Evolutionary conservation across 2,888 invertebrate genomes (phyloP).

Genomic region (Eustalomyia histrio): DNA sequence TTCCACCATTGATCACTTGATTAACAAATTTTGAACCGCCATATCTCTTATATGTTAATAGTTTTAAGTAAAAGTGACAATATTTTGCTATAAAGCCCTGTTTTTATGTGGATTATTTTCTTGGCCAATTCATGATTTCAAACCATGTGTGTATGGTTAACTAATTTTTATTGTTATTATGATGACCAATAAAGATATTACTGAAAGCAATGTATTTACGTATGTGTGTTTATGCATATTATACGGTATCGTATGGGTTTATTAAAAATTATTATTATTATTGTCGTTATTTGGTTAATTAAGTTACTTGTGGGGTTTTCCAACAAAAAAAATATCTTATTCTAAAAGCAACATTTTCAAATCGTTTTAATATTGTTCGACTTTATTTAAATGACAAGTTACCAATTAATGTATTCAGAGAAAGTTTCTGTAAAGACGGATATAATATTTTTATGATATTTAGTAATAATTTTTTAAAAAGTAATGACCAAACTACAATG

Average conservation of each 20-base stretch:
- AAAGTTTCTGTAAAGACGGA: too few relatives aligned
- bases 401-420: too few relatives aligned
- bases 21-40: too few relatives aligned
- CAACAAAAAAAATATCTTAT: conserved; percentile 17
- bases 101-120: too few relatives aligned
- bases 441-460: too few relatives aligned
- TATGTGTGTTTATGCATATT: conserved; percentile 6
- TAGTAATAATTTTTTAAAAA: too few relatives aligned
- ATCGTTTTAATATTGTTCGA: conserved; percentile 10
- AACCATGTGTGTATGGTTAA: background rate
- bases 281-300: conserved; percentile 40
- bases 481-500: too few relatives aligned
- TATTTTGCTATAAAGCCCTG: too few relatives aligned
- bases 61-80: too few relatives aligned
- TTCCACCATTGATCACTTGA: too few relatives aligned
- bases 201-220: conserved; percentile 15
- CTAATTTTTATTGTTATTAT: conserved; percentile 45
- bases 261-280: conserved; percentile 29
- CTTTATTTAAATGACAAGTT: background rate
- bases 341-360: conserved; percentile 17
- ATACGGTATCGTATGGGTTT: conserved; percentile 9
- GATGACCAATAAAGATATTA: conserved; percentile 58
- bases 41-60: too few relatives aligned
- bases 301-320: conserved; percentile 53
- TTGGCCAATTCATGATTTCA: too few relatives aligned